A percentile compares a stretch with the other conserved stretches of the same genome.
These are phyloP conservation scores for Tragelaphus scriptus DNA, from an alignment of 2,113 vertebrate genomes.

Conservation along the genomic window DNA sequence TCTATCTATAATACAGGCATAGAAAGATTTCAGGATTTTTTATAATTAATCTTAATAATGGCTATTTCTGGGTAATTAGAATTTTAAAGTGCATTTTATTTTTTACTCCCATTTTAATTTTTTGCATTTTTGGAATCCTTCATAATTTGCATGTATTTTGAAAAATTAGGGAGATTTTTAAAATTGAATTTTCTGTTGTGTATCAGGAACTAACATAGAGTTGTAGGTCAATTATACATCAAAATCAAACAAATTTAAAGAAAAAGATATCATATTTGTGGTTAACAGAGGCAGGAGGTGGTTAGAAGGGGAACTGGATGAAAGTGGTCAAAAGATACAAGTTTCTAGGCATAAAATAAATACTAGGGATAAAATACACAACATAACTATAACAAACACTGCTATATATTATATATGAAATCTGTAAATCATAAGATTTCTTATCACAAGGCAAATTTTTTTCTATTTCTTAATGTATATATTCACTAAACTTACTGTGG, in stretches of 20 bases:
- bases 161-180: background rate
- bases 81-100: background rate
- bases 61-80: background rate
- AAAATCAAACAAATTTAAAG: background rate
- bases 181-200: background rate
- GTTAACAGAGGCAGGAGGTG: background rate
- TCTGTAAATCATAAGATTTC: background rate
- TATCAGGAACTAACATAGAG: background rate
- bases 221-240: background rate
- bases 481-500: background rate
- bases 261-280: background rate
- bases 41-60: background rate
- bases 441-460: background rate
- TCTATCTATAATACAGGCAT: background rate
- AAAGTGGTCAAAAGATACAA: background rate
- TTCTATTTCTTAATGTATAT: background rate
- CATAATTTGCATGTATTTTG: background rate
- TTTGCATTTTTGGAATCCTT: background rate
- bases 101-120: background rate
- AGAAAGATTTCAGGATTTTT: background rate
- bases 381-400: background rate
- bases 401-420: background rate
- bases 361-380: background rate
- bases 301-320: background rate
- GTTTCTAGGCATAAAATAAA: background rate